Conservation (phyloP, 2,113 vertebrate genomes). For the Bucco capensis region DNA sequence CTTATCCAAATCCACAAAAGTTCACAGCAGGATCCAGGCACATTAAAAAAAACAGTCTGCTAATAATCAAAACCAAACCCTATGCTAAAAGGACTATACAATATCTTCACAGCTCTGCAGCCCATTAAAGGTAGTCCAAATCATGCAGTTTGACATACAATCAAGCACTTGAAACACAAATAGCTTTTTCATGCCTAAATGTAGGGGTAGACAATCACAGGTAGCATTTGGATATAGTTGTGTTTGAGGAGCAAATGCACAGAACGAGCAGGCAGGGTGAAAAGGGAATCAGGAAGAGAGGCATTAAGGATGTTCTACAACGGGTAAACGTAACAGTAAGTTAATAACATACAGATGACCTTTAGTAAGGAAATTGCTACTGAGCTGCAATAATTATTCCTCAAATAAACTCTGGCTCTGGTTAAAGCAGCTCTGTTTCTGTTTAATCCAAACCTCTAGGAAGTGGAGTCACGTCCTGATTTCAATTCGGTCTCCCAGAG, state of each 20-base stretch:
- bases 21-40: background rate
- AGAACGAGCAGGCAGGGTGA: background rate
- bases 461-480: background rate
- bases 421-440: constrained; percentile 33
- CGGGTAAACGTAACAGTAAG: constrained; percentile 26
- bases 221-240: background rate
- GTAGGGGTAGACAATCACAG: background rate
- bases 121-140: background rate
- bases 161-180: constrained; percentile 4
- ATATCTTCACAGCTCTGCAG: background rate
- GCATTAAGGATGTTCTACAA: constrained; percentile 54
- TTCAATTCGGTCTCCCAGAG: background rate
- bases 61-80: background rate
- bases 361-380: constrained; percentile 54
- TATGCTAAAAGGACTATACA: background rate
- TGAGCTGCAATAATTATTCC: constrained; percentile 54
- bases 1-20: background rate
- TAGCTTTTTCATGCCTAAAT: background rate
- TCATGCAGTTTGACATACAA: background rate
- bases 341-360: constrained; percentile 64
- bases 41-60: background rate
- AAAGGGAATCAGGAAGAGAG: constrained; percentile 51
- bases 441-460: constrained; percentile 1
- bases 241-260: constrained; percentile 33
- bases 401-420: constrained; percentile 52